Conservation (phyloP, 2,888 invertebrate species). For the Copidosoma aretas region DNA sequence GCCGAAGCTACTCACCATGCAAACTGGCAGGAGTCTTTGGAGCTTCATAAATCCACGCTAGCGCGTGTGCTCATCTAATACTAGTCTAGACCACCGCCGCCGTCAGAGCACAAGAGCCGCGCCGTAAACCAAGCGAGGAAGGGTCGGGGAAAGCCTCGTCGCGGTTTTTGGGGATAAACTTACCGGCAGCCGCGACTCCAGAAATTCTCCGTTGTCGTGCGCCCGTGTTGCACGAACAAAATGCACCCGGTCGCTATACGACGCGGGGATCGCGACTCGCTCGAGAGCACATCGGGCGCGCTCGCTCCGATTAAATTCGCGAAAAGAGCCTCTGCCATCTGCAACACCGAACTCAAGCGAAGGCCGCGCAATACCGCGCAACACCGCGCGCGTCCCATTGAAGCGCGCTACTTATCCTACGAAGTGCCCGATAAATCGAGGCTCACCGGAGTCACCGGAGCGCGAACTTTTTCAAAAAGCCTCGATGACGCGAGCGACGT, state of each 20-base stretch:
- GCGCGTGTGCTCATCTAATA: not conserved
- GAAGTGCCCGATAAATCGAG: too few species aligned
- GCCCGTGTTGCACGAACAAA: not conserved
- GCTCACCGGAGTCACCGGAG: too few species aligned
- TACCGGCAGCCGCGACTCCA: not conserved
- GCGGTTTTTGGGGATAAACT: slow-evolving; percentile 30
- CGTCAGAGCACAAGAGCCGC: slow-evolving; percentile 1
- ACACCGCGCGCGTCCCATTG: too few species aligned
- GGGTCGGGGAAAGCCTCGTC: slow-evolving; percentile 1
- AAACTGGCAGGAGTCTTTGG: slow-evolving; percentile 1
- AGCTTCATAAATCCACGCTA: slow-evolving; percentile 29
- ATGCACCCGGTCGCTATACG: not conserved
- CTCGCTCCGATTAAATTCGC: not conserved
- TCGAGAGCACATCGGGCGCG: not conserved
- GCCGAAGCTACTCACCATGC: not conserved
- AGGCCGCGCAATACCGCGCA: too few species aligned
- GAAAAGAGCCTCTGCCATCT: too few species aligned
- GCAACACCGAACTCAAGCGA: too few species aligned
- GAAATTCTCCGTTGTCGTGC: slow-evolving; percentile 19
- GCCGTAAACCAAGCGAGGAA: slow-evolving; percentile 17
- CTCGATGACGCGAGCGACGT: slow-evolving; percentile 30
- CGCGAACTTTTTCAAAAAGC: too few species aligned
- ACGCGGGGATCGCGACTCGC: not conserved
- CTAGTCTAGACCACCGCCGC: not conserved
- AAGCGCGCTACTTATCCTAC: too few species aligned